A percentile compares a stretch with the other conserved stretches of the same genome.
phyloP scores from a whole-genome alignment of 1,140 invertebrate species.

The honey bee (Apis mellifera) region Amel_HAv3.1 CM009943.2:9442001-9442500 shows the following conservation, averaged over 20 bases:
- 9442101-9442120: conserved; percentile 13
- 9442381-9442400: background rate
- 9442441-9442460: conserved; percentile 63
- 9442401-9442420: background rate
- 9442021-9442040: conserved; percentile 51
- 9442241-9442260: too few species aligned
- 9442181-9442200: background rate
- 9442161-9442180: too few species aligned
- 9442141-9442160: too few species aligned
- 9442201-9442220: background rate
- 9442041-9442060: conserved; percentile 32
- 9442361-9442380: conserved; percentile 2
- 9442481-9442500: conserved; percentile 26
- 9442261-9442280: too few species aligned
- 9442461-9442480: conserved; percentile 22
- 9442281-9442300: too few species aligned
- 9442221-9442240: too few species aligned
- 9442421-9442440: conserved; percentile 47
- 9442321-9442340: too few species aligned
- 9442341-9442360: too few species aligned
- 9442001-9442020: conserved; percentile 8
- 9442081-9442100: conserved; percentile 7
- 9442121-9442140: conserved; percentile 12
- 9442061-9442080: conserved; percentile 58
- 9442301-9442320: too few species aligned